phyloP scores from a whole-genome alignment of 1,140 invertebrate genomes.

The Lasioglossum albipes region DNA sequence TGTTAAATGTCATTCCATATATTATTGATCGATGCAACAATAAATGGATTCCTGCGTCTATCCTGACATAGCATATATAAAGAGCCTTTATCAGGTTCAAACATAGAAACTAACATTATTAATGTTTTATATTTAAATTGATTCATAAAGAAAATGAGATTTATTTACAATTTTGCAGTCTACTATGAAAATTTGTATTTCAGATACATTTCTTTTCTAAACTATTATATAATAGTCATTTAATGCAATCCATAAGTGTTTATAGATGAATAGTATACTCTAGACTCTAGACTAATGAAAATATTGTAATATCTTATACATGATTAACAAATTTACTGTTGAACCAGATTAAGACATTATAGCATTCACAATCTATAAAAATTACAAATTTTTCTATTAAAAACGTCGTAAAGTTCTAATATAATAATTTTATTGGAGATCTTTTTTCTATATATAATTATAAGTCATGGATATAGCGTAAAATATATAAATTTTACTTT shows the following conservation, averaged over 20 bases:
- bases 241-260: slow-evolving; percentile 30
- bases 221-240: slow-evolving; percentile 8
- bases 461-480: slow-evolving; percentile 8
- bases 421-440: background rate
- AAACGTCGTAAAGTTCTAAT: background rate
- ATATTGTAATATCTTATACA: slow-evolving; percentile 15
- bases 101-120: slow-evolving; percentile 6
- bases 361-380: background rate
- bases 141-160: background rate
- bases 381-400: slow-evolving; percentile 5
- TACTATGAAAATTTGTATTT: slow-evolving; percentile 17
- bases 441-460: slow-evolving; percentile 4
- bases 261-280: background rate
- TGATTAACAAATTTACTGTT: background rate
- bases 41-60: too few species aligned
- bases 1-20: too few species aligned
- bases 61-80: too few species aligned
- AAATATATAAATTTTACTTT: background rate
- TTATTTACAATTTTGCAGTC: slow-evolving; percentile 29
- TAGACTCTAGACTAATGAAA: slow-evolving; percentile 1
- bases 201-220: background rate
- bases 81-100: too few species aligned
- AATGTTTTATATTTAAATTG: slow-evolving; percentile 6
- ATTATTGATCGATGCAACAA: too few species aligned
- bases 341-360: background rate